Evolutionary conservation across 92 coral and sea anemone genomes (phyloP).

Genomic region (Actinostola sp.): DNA sequence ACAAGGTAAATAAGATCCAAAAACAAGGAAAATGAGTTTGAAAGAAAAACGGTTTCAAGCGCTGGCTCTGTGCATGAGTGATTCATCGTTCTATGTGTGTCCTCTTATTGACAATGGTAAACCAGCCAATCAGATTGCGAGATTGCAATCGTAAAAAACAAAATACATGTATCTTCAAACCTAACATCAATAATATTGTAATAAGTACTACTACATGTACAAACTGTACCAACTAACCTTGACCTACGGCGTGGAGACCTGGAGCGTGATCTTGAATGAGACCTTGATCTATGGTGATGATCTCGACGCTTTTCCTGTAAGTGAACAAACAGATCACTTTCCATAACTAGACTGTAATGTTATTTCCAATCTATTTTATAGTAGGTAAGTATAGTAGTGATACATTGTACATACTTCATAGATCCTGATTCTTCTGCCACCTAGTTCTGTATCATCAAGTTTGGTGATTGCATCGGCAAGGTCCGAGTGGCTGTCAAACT

Average conservation of each 20-base stretch:
- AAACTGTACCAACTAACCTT: constrained; percentile 25
- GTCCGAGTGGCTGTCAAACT: constrained; percentile 71
- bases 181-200: background rate
- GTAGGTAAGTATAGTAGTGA: background rate
- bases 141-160: no score
- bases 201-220: background rate
- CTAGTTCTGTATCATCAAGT: constrained; percentile 82
- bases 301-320: constrained; percentile 50
- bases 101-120: no score
- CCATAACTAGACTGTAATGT: background rate
- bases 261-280: constrained; percentile 60
- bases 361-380: background rate
- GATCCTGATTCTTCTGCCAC: constrained; percentile 76
- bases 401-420: constrained; percentile 47
- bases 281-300: constrained; percentile 40
- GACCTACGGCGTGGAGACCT: constrained; percentile 52
- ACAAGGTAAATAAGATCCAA: no score
- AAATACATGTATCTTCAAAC: no score
- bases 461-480: constrained; percentile 67
- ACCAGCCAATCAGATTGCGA: no score
- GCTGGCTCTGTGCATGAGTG: no score
- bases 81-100: no score
- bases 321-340: background rate
- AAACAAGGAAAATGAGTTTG: no score
- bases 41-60: no score